A percentile compares a stretch with the other conserved stretches of the same genome.
These are phyloP conservation scores for Phortica okadai DNA, from an alignment of 2,888 invertebrate genomes.

Conservation along the genomic window DNA sequence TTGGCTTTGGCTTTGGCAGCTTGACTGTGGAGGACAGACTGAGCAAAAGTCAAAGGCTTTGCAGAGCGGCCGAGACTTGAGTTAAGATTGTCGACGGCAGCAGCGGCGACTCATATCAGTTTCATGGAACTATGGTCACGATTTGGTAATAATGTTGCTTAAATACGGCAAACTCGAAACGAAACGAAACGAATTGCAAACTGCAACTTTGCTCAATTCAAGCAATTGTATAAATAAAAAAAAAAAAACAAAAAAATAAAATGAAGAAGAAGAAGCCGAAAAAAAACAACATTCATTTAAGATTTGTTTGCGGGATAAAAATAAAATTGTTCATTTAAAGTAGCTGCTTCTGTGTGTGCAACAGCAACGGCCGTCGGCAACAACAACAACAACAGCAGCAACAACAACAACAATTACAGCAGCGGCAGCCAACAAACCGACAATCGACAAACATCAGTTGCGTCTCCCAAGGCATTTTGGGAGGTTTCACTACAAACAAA, in stretches of 20 bases:
- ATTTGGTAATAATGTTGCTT: constrained; percentile 76
- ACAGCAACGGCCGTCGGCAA: background rate
- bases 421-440: background rate
- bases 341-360: constrained; percentile 73
- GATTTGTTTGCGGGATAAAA: constrained; percentile 75
- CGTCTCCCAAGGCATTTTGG: constrained; percentile 11
- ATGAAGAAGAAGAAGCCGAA: constrained; percentile 13
- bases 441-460: background rate
- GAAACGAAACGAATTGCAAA: background rate
- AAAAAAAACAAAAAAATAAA: constrained; percentile 44
- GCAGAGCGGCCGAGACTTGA: background rate
- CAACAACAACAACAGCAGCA: background rate
- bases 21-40: no score
- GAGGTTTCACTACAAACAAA: background rate
- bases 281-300: constrained; percentile 67
- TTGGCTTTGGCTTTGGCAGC: background rate
- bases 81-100: constrained; percentile 22
- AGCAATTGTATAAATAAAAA: constrained; percentile 36
- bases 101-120: constrained; percentile 70
- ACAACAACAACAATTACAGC: background rate
- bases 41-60: no score
- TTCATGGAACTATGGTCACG: constrained; percentile 77
- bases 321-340: constrained; percentile 75
- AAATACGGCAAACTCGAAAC: constrained; percentile 56
- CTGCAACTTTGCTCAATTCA: constrained; percentile 39